phyloP scores from a whole-genome alignment of 2,113 vertebrate species.

The Globicephala melas region DNA sequence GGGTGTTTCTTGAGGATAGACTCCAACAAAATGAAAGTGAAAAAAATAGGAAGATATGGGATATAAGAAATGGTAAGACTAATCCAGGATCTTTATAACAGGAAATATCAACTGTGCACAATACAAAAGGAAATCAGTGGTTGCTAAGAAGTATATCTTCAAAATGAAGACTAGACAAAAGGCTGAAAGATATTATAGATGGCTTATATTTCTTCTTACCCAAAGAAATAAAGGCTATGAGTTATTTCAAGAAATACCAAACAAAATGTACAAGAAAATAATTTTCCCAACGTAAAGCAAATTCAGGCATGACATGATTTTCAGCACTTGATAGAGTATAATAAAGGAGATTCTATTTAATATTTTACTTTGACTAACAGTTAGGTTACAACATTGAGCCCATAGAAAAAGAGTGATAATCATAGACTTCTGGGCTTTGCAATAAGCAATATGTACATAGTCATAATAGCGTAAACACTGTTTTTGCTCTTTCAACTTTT shows the following conservation, averaged over 20 bases:
- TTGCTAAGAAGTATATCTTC: neutral
- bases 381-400: neutral
- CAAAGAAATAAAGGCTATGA: neutral
- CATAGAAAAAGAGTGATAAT: neutral
- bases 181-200: neutral
- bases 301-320: neutral
- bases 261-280: neutral
- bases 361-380: neutral
- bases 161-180: neutral
- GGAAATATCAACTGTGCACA: neutral
- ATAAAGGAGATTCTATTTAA: neutral
- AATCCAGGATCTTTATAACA: neutral
- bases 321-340: neutral
- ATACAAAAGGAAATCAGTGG: neutral
- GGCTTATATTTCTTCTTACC: neutral
- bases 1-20: neutral
- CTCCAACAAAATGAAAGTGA: neutral
- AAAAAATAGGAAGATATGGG: neutral
- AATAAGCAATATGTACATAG: neutral
- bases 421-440: neutral
- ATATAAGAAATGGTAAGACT: neutral
- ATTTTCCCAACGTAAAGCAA: neutral
- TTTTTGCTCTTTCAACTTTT: neutral
- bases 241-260: constrained; percentile 21
- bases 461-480: neutral